Percentiles rank a stretch among this genome's conserved stretches.
Conservation (phyloP, 2,888 invertebrate genomes). For the Hirtodrosophila trivittata region DNA sequence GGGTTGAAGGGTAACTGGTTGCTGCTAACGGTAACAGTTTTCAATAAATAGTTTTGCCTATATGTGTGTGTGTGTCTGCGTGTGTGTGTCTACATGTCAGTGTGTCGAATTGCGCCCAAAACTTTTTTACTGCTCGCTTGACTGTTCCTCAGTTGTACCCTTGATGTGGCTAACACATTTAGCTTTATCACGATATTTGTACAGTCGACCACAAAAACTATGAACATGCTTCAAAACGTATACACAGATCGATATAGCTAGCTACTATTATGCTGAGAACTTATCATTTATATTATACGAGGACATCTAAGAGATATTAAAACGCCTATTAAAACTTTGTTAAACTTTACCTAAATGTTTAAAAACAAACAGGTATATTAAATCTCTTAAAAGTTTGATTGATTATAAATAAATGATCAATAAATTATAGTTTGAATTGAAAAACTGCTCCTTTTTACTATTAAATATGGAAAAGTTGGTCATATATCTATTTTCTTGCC, state of each 20-base stretch:
- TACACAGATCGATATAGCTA: background rate
- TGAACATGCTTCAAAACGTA: background rate
- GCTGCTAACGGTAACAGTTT: conserved; percentile 77
- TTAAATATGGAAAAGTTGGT: too few relatives aligned
- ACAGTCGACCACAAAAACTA: background rate
- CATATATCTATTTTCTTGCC: too few relatives aligned
- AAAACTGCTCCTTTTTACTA: too few relatives aligned
- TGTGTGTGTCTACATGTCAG: conserved; percentile 33
- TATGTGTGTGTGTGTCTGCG: conserved; percentile 31
- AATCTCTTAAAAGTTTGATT: too few relatives aligned
- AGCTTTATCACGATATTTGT: conserved; percentile 44
- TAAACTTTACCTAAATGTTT: too few relatives aligned
- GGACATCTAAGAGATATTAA: too few relatives aligned
- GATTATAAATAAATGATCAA: too few relatives aligned
- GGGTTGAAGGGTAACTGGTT: conserved; percentile 54
- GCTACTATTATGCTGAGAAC: too few relatives aligned
- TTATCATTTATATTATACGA: too few relatives aligned
- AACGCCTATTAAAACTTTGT: background rate
- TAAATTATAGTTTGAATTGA: too few relatives aligned
- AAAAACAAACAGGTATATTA: too few relatives aligned
- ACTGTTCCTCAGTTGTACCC: conserved; percentile 58
- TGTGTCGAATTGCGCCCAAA: conserved; percentile 44
- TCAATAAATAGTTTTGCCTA: conserved; percentile 75
- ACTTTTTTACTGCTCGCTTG: conserved; percentile 73
- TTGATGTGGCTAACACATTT: conserved; percentile 48